Evolutionary conservation across 1,140 invertebrate species (phyloP), one percentile per base, ranked within the genome.

Genomic region (Brachionus asplanchnoidis): DNA sequence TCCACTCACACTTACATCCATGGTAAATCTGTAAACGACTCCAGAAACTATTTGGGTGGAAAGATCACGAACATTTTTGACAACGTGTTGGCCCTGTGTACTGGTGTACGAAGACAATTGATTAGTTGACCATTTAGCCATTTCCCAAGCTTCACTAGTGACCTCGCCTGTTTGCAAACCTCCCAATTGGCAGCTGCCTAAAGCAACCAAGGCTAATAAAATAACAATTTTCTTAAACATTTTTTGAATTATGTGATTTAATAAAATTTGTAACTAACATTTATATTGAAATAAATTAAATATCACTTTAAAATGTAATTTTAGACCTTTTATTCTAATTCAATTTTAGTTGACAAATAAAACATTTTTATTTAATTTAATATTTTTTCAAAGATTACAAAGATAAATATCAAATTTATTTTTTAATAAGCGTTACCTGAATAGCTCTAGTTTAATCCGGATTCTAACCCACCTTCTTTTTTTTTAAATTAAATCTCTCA

Each of bases 1-100:
- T 7, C 2, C 26, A n/a, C 3, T 9, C 2, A 82, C 42, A 40
- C 23, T 60, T n/a, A 82, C 40, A 44, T 82, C 79, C n/a, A 82
- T 9, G 12, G 79, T 82, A 44, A 82, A 82, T 60, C 36, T 82
- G 32, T 82, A 82, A 20, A 44, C 65, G 11, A 32, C 17, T 14
- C 79, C 79, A 28, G 79, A 53, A 46, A 82, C 79, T 42, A 36
- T n/a, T 68, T 82, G 79, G 28, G 23, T 65, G n/a, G n/a, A 66
- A 12, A 82, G 9, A 46, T 82, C 42, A 23, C 79, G 50, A 36
- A 82, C 46, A n/a, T 60, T 82, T 2, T 32, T 20, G 28, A 82
- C 53, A 12, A 17, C 20, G 26, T 60, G 53, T 65, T 82, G n/a
- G 1, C 79, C 79, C n/a, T 23, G n/a, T 4, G 32, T 2, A 12